Conservation (phyloP, 2,113 vertebrate genomes). For the Apus apus region DNA sequence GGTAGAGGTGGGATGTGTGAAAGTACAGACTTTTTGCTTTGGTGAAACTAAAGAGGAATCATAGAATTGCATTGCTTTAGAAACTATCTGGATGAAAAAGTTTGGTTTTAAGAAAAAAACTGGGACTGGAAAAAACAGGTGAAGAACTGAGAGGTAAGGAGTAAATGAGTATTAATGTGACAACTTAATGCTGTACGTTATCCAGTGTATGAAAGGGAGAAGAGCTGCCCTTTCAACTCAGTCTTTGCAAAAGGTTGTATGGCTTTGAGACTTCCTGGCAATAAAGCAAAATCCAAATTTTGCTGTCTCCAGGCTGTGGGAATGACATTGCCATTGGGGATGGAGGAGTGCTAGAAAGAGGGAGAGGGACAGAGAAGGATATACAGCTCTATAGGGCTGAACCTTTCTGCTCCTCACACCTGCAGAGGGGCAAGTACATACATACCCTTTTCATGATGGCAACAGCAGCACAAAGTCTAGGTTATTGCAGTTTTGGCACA, state of each 20-base stretch:
- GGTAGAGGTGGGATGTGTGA: background rate
- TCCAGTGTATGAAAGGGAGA: background rate
- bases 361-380: background rate
- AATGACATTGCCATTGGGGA: background rate
- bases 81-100: background rate
- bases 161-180: rapidly evolving
- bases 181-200: background rate
- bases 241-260: background rate
- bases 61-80: background rate
- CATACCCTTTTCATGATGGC: background rate
- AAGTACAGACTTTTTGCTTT: background rate
- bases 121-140: background rate
- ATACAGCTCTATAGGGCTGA: rapidly evolving
- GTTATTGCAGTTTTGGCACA: background rate
- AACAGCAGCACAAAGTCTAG: background rate
- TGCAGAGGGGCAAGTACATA: background rate
- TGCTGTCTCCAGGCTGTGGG: background rate
- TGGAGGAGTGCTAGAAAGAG: background rate
- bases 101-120: background rate
- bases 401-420: background rate
- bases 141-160: background rate
- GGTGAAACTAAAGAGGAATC: background rate
- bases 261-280: background rate
- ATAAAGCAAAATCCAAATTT: background rate
- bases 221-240: background rate